Evolutionary conservation across 2,113 vertebrate species (phyloP).

Genomic region (Megaceryle torquata): DNA sequence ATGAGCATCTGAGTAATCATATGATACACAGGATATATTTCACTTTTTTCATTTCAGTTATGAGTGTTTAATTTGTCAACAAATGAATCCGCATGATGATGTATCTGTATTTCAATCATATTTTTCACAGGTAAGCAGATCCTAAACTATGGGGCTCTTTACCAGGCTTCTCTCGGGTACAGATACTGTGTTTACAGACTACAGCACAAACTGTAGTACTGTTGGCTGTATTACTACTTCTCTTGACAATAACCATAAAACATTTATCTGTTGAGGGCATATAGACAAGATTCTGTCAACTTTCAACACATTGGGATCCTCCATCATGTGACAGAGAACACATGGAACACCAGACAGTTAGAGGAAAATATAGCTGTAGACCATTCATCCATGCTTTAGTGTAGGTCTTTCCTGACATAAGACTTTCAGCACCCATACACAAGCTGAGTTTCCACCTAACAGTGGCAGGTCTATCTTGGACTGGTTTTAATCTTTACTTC

Average conservation of each 20-base stretch:
- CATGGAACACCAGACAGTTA: not conserved
- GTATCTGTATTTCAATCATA: not conserved
- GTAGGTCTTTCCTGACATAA: not conserved
- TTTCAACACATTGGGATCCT: not conserved
- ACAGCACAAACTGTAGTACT: not conserved
- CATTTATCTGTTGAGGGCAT: not conserved
- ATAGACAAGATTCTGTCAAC: not conserved
- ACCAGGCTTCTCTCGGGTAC: not conserved
- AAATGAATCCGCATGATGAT: not conserved
- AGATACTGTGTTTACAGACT: not conserved
- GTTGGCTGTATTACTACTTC: not conserved
- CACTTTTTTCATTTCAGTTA: not conserved
- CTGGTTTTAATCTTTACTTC: constrained; percentile 15
- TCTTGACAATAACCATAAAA: not conserved
- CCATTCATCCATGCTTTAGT: not conserved
- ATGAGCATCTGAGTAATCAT: not conserved
- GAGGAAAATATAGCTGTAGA: not conserved
- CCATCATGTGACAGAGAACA: not conserved
- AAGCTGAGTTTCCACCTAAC: not conserved
- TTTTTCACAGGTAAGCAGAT: not conserved
- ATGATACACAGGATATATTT: not conserved
- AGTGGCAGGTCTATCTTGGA: constrained; percentile 7
- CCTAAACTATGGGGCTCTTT: not conserved
- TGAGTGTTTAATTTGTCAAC: not conserved
- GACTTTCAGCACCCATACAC: not conserved